Evolutionary conservation across 2,888 invertebrate genomes (phyloP).

Genomic region (Protonemura montana): DNA sequence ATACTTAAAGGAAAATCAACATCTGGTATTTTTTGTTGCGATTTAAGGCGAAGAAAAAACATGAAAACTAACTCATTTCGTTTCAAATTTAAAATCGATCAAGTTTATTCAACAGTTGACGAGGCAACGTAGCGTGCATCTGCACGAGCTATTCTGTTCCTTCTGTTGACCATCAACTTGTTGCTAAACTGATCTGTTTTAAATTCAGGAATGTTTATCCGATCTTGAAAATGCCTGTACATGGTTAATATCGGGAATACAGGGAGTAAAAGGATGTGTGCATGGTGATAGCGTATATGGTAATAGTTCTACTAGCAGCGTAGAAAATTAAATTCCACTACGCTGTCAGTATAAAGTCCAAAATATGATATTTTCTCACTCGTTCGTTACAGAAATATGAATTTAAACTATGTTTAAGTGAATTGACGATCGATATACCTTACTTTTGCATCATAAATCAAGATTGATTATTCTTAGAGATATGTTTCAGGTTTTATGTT

Average conservation of each 20-base stretch:
- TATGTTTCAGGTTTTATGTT: slow-evolving; percentile 32
- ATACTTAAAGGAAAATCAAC: background rate
- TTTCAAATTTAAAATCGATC: slow-evolving; percentile 4
- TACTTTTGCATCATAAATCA: background rate
- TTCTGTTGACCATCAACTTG: slow-evolving; percentile 12
- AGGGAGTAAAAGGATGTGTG: slow-evolving; percentile 38
- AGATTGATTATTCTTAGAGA: background rate
- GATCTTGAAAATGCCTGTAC: slow-evolving; percentile 32
- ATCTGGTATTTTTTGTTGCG: background rate
- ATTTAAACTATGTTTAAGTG: slow-evolving; percentile 12
- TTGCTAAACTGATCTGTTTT: slow-evolving; percentile 24
- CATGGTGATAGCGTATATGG: slow-evolving; percentile 34
- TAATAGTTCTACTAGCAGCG: slow-evolving; percentile 17
- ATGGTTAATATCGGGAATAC: slow-evolving; percentile 38
- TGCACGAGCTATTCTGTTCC: background rate
- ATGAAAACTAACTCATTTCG: background rate
- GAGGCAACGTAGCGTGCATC: background rate
- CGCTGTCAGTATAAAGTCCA: background rate
- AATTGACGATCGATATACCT: background rate
- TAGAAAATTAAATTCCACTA: background rate
- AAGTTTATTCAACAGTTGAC: background rate
- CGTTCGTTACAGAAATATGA: background rate
- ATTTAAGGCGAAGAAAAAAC: background rate
- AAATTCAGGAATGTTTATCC: slow-evolving; percentile 31
- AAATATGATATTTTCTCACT: background rate